A percentile compares a stretch with the other conserved stretches of the same genome.
Conservation (phyloP, 2,888 invertebrate species). For the Phania funesta region DNA sequence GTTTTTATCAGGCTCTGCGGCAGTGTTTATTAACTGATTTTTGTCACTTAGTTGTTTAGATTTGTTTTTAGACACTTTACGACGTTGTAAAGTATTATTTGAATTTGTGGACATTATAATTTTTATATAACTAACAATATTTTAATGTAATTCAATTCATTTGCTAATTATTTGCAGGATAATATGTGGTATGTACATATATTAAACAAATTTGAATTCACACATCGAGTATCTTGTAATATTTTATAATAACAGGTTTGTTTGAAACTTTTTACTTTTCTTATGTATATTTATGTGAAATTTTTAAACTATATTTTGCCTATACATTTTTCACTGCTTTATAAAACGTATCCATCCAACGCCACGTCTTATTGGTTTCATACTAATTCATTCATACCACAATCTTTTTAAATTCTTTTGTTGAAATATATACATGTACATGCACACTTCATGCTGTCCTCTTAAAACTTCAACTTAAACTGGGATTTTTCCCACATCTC, state of each 20-base stretch:
- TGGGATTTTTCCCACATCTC: slow-evolving; percentile 41
- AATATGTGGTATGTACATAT: no score
- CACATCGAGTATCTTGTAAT: neutral
- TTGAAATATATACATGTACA: slow-evolving; percentile 1
- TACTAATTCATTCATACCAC: slow-evolving; percentile 51
- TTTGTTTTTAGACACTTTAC: slow-evolving; percentile 74
- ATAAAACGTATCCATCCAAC: slow-evolving; percentile 46
- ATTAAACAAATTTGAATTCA: neutral
- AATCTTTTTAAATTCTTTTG: slow-evolving; percentile 31
- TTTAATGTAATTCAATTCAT: slow-evolving; percentile 4
- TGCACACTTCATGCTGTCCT: slow-evolving; percentile 8
- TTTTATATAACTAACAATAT: no score
- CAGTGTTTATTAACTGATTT: slow-evolving; percentile 48
- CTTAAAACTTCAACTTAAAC: slow-evolving; percentile 13
- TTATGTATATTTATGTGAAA: neutral
- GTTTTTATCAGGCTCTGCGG: slow-evolving; percentile 68
- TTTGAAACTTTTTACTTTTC: neutral
- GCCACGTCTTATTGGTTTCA: slow-evolving; percentile 63
- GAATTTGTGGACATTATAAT: slow-evolving; percentile 68
- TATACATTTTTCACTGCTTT: neutral
- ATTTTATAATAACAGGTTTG: slow-evolving; percentile 16
- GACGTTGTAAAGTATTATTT: slow-evolving; percentile 71
- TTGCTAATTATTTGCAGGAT: slow-evolving; percentile 10
- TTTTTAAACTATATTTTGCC: neutral
- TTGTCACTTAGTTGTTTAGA: slow-evolving; percentile 65